These are phyloP conservation scores for Microctonus hyperodae DNA, from an alignment of 2,888 invertebrate species.

Conservation along the genomic window DNA sequence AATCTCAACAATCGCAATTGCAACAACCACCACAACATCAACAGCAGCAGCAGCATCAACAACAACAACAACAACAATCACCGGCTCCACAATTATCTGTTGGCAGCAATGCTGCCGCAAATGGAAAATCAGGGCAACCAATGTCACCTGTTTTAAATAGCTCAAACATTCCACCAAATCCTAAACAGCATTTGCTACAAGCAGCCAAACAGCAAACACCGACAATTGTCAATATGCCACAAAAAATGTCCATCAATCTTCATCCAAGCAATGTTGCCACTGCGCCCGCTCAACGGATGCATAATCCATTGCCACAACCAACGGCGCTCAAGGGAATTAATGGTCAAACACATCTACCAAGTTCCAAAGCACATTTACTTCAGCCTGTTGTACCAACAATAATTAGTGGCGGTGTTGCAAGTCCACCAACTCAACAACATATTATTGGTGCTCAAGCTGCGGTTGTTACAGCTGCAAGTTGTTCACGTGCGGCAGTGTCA, in stretches of 20 bases:
- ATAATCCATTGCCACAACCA: slow-evolving; percentile 52
- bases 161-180: slow-evolving; percentile 57
- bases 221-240: slow-evolving; percentile 56
- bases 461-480: slow-evolving; percentile 62
- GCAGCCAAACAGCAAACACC: slow-evolving; percentile 58
- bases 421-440: slow-evolving; percentile 66
- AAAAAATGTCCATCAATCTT: slow-evolving; percentile 53
- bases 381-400: slow-evolving; percentile 64
- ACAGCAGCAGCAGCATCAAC: not conserved
- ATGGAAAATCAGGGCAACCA: slow-evolving; percentile 55
- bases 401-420: slow-evolving; percentile 66
- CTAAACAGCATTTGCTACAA: slow-evolving; percentile 63
- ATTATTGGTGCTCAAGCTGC: slow-evolving; percentile 61
- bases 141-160: slow-evolving; percentile 60
- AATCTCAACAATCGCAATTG: not conserved
- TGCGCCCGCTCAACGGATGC: slow-evolving; percentile 48
- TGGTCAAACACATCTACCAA: slow-evolving; percentile 59
- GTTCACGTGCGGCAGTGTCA: slow-evolving; percentile 40
- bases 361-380: slow-evolving; percentile 62
- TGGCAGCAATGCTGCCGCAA: slow-evolving; percentile 42
- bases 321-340: slow-evolving; percentile 54
- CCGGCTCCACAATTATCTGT: slow-evolving; percentile 31
- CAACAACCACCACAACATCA: not conserved
- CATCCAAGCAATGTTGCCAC: slow-evolving; percentile 49
- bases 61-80: not conserved